Evolutionary conservation across 2,113 vertebrate genomes (phyloP), one percentile per base, ranked within the genome.

Genomic region (Poecilia latipinna): DNA sequence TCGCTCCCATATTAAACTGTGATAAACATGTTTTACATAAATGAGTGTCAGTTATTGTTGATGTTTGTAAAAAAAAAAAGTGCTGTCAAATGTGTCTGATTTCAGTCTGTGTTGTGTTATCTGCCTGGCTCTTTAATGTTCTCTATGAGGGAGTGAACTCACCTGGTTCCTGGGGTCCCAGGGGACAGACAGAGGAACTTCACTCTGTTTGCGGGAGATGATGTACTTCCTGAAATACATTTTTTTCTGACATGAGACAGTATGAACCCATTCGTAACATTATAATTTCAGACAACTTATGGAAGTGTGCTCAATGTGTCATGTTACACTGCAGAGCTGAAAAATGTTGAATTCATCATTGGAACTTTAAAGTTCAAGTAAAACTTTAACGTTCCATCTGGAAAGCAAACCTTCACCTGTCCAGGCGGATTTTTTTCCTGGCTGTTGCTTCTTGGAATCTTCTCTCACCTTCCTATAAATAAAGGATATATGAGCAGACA

Each of bases 91-190:
- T 24, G 22, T 54, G 51, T 51, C 48, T 19, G 19, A 51, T 4
- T 51, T 51, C 44, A 51, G 44, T 5, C 44, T 15, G 24, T 57
- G 51, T 54, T 19, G 17, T 8, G 19, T 54, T 54, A 8, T 24
- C 19, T 19, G 5, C 48, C 6, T 54, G 48, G 35, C 11, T 37
- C 10, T 35, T 35, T 35, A 35, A 33, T 33, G 33, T 54, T 54
- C 7, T 54, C 1, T 54, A 5, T 28, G 31, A 26, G 22, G 6
- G 17, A n/a, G 13, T 35, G 19, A 4, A 31, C 68, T 82, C 92
- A 98, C 97, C 97, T 99, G 97, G 91, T 99, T 99, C 88, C 93
- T 96, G 78, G 96, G 95, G 77, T 98, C 96, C 97, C 97, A 99
- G 76, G 96, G 96, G 3, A 98, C 97, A 1, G 97, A 98, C 61